Evolutionary conservation across 2,797 vertebrate species (phyloP), one percentile per base, ranked within the genome.

Genomic region (Bothrops alternatus): DNA sequence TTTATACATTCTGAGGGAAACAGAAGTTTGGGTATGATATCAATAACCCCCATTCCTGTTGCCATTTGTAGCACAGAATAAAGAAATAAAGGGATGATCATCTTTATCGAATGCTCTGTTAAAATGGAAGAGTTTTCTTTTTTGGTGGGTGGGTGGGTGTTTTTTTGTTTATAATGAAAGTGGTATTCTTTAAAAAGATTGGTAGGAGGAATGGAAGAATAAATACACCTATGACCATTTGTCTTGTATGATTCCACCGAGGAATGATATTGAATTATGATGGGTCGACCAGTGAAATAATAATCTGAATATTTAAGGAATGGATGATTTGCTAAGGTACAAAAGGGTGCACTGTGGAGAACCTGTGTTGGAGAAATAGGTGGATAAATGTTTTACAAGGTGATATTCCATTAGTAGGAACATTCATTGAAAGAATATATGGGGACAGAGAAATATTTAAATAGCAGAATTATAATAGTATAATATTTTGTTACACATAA

Each of bases 361-460:
- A 2, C 13, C 18, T 47, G 56, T 6, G 65, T 42, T 5, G 37
- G 23, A 20, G 11, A 14, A 42, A n/a, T 85, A 60, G 88, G 4
- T 58, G 28, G 26, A 86, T 87, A 88, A 69, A 58, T 55, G 26
- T 53, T 63, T 93, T 53, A 23, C 53, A 37, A 28, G 12, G 47
- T 88, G 57, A 23, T 73, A 42, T 87, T 87, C 42, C 37, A 56
- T 90, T 56, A 58, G n/a, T 28, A 61, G 57, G 63, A 88, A 53
- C 57, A 87, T 85, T 93, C 86, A 88, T 87, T 73, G 65, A 42
- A 65, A 53, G 50, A 63, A 12, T 69, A 86, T 65, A 26, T 88
- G n/a, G 57, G 90, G 90, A 63, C 55, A 86, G 90, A 73, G 73
- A 91, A 60, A 90, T 91, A 78, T 91, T 93, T 91, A 93, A 88